These are phyloP conservation scores for Emys orbicularis DNA, from an alignment of 2,797 vertebrate species.

Conservation along the genomic window DNA sequence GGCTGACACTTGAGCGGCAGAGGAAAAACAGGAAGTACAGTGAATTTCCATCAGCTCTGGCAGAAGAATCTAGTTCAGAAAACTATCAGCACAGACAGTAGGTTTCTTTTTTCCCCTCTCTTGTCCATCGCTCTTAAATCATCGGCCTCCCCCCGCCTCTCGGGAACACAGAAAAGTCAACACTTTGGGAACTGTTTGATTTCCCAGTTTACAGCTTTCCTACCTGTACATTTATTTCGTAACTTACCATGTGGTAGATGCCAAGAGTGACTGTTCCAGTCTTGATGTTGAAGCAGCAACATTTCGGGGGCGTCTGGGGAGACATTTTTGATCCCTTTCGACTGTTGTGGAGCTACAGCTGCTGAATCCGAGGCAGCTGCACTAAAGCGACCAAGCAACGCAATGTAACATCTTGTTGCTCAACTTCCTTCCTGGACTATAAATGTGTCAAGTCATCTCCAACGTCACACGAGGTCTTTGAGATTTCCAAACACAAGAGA, in stretches of 20 bases:
- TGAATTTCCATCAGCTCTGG: background rate
- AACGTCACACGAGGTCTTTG: conserved; percentile 67
- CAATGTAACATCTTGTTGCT: background rate
- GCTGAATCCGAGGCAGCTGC: background rate
- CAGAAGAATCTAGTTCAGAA: background rate
- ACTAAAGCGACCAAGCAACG: background rate
- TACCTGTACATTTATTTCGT: background rate
- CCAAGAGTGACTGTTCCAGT: conserved; percentile 67
- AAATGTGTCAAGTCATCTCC: conserved; percentile 68
- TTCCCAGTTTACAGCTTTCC: background rate
- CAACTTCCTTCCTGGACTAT: conserved; percentile 69
- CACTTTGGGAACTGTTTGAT: background rate
- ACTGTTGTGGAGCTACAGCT: background rate
- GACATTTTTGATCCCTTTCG: conserved; percentile 54
- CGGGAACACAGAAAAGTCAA: background rate
- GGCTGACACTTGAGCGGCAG: background rate
- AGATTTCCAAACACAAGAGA: conserved; percentile 36
- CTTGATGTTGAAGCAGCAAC: conserved; percentile 78
- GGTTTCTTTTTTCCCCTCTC: background rate
- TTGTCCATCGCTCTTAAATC: background rate
- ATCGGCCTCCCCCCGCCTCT: accelerated
- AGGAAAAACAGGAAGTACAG: background rate
- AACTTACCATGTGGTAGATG: conserved; percentile 82
- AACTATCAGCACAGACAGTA: accelerated
- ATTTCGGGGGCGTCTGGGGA: conserved; percentile 26